phyloP scores from a whole-genome alignment of 1,140 invertebrate species.

The Apis florea region DNA sequence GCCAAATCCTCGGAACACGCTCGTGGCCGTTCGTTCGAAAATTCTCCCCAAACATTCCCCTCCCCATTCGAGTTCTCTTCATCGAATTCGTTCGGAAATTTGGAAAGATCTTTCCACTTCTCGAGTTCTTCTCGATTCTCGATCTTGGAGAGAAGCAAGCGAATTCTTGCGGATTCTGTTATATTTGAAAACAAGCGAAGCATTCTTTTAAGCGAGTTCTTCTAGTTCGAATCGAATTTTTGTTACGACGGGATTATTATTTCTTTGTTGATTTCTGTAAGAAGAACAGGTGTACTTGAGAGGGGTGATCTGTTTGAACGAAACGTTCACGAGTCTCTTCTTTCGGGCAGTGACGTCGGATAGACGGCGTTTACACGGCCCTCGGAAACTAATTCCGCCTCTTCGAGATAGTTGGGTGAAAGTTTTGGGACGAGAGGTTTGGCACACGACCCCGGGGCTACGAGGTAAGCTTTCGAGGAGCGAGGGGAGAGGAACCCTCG shows the following conservation, averaged over 20 bases:
- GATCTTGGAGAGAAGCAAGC: no score
- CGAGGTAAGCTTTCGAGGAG: neutral
- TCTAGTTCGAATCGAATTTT: no score
- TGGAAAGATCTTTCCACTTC: no score
- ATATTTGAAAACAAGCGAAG: no score
- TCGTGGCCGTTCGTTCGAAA: slow-evolving; percentile 21
- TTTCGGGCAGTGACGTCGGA: neutral
- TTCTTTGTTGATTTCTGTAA: no score
- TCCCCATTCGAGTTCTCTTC: neutral
- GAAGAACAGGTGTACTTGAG: slow-evolving; percentile 14
- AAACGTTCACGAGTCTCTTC: slow-evolving; percentile 12
- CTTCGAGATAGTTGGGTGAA: slow-evolving; percentile 42
- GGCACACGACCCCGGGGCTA: slow-evolving; percentile 60
- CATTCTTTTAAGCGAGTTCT: no score
- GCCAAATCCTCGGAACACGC: neutral
- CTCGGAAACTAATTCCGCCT: slow-evolving; percentile 23
- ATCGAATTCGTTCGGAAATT: neutral
- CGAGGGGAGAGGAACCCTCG: neutral
- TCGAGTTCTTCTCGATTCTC: no score
- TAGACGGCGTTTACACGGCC: slow-evolving; percentile 39
- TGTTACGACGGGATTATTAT: no score
- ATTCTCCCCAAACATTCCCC: slow-evolving; percentile 9
- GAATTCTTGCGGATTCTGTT: no score
- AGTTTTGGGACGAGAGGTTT: slow-evolving; percentile 55
- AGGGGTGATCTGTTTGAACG: slow-evolving; percentile 48